phyloP scores from a whole-genome alignment of 2,888 invertebrate species.

The Drosophila nigricruria region DNA sequence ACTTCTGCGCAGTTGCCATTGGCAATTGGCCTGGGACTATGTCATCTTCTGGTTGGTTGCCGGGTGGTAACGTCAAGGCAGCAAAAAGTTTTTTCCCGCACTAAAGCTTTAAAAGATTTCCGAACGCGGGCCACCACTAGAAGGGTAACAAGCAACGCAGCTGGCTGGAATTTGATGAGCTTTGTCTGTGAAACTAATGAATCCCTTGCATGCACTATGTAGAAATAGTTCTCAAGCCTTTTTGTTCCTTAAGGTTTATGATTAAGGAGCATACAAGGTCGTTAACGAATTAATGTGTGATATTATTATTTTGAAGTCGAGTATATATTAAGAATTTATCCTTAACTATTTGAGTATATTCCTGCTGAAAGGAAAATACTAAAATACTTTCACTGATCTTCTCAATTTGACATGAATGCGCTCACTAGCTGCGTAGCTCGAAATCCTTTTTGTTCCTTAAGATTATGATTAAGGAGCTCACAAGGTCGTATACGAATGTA shows the following conservation, averaged over 20 bases:
- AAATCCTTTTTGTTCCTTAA: neutral
- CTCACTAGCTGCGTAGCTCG: too few species aligned
- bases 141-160: conserved; percentile 42
- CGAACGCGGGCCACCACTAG: neutral
- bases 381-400: too few species aligned
- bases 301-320: neutral
- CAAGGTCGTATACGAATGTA: neutral
- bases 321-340: neutral
- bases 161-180: conserved; percentile 45
- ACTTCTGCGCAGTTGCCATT: conserved; percentile 53
- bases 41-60: conserved; percentile 31
- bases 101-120: conserved; percentile 29
- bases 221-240: neutral
- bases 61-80: conserved; percentile 6
- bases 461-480: neutral
- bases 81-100: conserved; percentile 18
- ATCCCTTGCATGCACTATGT: conserved; percentile 18
- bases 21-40: conserved; percentile 48
- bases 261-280: neutral
- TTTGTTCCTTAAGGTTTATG: neutral
- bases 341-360: neutral
- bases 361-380: neutral
- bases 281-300: neutral
- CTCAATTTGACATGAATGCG: too few species aligned
- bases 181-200: conserved; percentile 44